phyloP scores from a whole-genome alignment of 2,113 vertebrate genomes.

The Bos taurus region DNA sequence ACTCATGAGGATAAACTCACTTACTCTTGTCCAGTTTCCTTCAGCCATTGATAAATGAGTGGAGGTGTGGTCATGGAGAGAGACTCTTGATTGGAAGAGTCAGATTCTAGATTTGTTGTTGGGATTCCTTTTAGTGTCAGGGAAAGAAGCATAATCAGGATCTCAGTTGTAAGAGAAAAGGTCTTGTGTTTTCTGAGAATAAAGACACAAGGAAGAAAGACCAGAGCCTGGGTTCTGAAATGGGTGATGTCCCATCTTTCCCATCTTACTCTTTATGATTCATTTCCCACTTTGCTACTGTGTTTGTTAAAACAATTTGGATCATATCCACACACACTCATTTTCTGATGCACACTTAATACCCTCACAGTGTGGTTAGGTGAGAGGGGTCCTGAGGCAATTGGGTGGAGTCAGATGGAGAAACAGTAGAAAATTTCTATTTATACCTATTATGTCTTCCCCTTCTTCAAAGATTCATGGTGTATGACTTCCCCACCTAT shows the following conservation, averaged over 20 bases:
- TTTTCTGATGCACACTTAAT: not conserved
- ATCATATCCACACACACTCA: not conserved
- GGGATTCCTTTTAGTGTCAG: not conserved
- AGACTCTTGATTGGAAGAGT: not conserved
- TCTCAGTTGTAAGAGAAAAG: not conserved
- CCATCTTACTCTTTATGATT: not conserved
- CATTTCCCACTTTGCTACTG: not conserved
- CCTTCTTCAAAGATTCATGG: not conserved
- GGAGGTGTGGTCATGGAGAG: not conserved
- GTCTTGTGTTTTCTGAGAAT: not conserved
- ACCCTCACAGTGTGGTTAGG: not conserved
- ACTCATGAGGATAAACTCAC: slow-evolving; percentile 51
- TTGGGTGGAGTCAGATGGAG: not conserved
- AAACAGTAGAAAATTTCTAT: not conserved
- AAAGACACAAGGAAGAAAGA: not conserved
- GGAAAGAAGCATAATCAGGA: not conserved
- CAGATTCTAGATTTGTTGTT: not conserved
- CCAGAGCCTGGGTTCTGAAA: not conserved
- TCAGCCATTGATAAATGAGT: not conserved
- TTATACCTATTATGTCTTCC: not conserved
- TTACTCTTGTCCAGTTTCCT: slow-evolving; percentile 44
- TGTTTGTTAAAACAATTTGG: not conserved
- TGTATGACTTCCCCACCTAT: not conserved
- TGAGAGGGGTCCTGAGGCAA: not conserved
- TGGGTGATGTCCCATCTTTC: not conserved